Evolutionary conservation across 2,797 vertebrate species (phyloP).

Genomic region (Acanthurus leucopareius): DNA sequence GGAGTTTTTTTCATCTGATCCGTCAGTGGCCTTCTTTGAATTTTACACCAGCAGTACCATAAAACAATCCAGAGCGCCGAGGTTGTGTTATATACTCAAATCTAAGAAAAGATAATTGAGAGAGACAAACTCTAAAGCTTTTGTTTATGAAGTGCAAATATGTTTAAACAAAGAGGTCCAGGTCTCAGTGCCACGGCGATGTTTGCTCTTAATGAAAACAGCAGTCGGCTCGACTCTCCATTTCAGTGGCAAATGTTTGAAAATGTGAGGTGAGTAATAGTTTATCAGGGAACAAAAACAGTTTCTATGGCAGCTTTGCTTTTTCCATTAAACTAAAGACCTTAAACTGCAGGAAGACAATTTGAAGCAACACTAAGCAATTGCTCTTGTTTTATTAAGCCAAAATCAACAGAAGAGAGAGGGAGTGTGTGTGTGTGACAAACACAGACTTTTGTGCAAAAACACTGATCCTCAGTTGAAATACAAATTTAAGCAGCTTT

Average conservation of each 20-base stretch:
- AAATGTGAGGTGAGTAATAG: conserved; percentile 16
- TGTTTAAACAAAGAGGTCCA: conserved; percentile 35
- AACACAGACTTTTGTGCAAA: neutral
- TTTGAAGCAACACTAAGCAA: conserved; percentile 39
- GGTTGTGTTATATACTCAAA: neutral
- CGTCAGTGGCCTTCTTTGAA: too few relatives aligned
- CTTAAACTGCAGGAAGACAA: conserved; percentile 28
- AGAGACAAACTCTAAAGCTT: neutral
- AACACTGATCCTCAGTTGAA: conserved; percentile 4
- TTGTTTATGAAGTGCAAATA: conserved; percentile 22
- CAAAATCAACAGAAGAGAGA: conserved; percentile 12
- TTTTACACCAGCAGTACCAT: too few relatives aligned
- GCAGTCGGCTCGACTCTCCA: neutral
- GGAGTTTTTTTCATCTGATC: too few relatives aligned
- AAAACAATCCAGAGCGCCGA: too few relatives aligned
- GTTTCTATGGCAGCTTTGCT: conserved; percentile 25
- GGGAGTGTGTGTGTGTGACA: neutral
- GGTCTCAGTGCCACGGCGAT: neutral
- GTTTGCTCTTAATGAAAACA: conserved; percentile 22
- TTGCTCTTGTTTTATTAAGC: conserved; percentile 33
- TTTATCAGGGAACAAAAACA: conserved; percentile 24
- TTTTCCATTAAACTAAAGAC: conserved; percentile 29
- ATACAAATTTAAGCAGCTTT: conserved; percentile 14
- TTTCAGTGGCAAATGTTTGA: conserved; percentile 24
- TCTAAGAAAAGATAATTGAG: conserved; percentile 8